A percentile compares a stretch with the other conserved stretches of the same genome.
phyloP scores from a whole-genome alignment of 2,888 invertebrate species.

The Morpho achilles region DNA sequence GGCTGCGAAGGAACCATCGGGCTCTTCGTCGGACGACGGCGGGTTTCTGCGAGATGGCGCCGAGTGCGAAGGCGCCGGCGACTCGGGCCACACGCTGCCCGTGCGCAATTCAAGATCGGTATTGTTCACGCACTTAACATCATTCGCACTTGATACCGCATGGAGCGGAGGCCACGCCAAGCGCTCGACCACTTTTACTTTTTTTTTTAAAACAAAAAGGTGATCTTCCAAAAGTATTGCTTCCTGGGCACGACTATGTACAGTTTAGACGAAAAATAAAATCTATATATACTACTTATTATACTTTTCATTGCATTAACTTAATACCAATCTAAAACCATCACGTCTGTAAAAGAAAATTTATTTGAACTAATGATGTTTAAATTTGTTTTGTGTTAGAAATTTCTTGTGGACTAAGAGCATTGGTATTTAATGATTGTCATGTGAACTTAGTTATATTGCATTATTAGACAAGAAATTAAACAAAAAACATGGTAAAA shows the following conservation, averaged over 20 bases:
- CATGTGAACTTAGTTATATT: no score
- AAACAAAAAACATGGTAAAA: no score
- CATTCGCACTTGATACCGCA: slow-evolving; percentile 42
- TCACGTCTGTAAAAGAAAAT: no score
- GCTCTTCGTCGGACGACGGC: slow-evolving; percentile 76
- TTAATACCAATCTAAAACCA: no score
- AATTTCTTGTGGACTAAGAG: neutral
- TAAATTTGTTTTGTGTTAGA: neutral
- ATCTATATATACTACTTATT: no score
- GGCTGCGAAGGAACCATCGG: slow-evolving; percentile 70
- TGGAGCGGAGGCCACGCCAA: slow-evolving; percentile 29
- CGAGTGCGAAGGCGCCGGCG: slow-evolving; percentile 53
- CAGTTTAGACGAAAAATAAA: no score
- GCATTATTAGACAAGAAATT: no score
- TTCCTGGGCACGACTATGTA: no score
- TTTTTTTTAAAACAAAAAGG: neutral
- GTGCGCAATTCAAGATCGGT: slow-evolving; percentile 76
- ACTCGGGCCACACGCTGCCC: slow-evolving; percentile 75
- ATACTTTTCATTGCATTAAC: no score
- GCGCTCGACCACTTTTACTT: slow-evolving; percentile 12
- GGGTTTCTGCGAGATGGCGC: slow-evolving; percentile 67
- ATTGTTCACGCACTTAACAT: slow-evolving; percentile 40
- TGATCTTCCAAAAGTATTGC: no score
- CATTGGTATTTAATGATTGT: no score
- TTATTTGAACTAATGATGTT: neutral